A percentile compares a stretch with the other conserved stretches of the same genome.
These are phyloP conservation scores for Trissoscelio sp. DNA, from an alignment of 2,888 invertebrate genomes.

Conservation along the genomic window DNA sequence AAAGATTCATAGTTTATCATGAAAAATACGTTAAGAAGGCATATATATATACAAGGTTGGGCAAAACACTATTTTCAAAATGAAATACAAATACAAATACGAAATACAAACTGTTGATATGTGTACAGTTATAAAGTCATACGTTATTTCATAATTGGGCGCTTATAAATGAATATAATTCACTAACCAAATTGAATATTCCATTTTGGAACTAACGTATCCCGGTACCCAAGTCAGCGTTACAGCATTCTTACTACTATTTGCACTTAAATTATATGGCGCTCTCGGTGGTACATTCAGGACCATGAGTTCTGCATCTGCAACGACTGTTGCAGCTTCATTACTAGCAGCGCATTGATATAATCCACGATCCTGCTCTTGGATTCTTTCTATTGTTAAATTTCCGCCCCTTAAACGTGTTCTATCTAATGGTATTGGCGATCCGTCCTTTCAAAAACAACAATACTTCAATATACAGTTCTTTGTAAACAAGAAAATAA, in stretches of 20 bases:
- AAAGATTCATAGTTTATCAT: neutral
- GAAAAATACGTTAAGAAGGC: too few relatives aligned
- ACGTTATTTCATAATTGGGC: too few relatives aligned
- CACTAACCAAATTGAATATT: slow-evolving; percentile 91
- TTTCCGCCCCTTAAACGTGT: slow-evolving; percentile 89
- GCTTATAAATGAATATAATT: neutral
- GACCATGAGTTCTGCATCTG: slow-evolving; percentile 91
- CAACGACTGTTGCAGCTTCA: slow-evolving; percentile 93
- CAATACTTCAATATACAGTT: too few relatives aligned
- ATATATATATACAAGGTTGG: too few relatives aligned
- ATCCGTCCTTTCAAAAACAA: slow-evolving; percentile 92
- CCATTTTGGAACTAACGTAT: slow-evolving; percentile 90
- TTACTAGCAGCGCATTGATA: slow-evolving; percentile 93
- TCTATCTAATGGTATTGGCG: slow-evolving; percentile 88
- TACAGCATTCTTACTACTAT: slow-evolving; percentile 88
- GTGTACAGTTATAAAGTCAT: too few relatives aligned
- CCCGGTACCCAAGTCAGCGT: slow-evolving; percentile 94
- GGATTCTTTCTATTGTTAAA: slow-evolving; percentile 91
- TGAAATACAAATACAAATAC: too few relatives aligned
- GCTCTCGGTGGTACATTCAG: slow-evolving; percentile 95
- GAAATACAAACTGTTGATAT: too few relatives aligned
- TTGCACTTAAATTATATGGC: slow-evolving; percentile 93
- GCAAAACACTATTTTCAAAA: too few relatives aligned
- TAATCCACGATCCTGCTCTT: slow-evolving; percentile 93
- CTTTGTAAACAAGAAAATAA: too few relatives aligned